Conservation (phyloP, 1,140 invertebrate species). For the Sitobion miscanthi region DNA sequence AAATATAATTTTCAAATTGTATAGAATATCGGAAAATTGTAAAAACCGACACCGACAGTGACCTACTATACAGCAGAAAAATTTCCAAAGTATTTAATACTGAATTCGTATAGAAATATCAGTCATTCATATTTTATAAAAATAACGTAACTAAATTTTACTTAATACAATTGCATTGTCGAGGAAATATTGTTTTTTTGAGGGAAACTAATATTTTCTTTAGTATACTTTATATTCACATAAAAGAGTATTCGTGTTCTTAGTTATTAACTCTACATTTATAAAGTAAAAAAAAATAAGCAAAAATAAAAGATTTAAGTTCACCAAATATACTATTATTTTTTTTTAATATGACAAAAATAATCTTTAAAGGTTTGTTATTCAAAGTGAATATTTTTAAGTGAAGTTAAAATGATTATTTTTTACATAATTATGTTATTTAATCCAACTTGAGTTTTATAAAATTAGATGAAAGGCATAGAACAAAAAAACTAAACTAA, state of each 20-base stretch:
- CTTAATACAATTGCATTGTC: not conserved
- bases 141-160: not conserved
- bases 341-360: not conserved
- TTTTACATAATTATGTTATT: not conserved
- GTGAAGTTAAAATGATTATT: not conserved
- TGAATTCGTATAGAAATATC: not conserved
- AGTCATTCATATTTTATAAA: not conserved
- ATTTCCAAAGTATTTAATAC: not conserved
- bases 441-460: not conserved
- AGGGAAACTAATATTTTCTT: not conserved
- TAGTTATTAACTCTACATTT: not conserved
- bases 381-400: not conserved
- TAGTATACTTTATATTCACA: not conserved
- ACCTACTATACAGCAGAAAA: not conserved
- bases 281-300: not conserved
- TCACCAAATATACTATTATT: not conserved
- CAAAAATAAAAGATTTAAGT: not conserved
- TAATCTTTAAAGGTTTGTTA: not conserved
- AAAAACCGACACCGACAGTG: not conserved
- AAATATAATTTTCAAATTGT: too few relatives aligned
- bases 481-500: not conserved
- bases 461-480: not conserved
- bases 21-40: too few relatives aligned
- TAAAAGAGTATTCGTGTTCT: not conserved
- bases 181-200: not conserved